phyloP scores from a whole-genome alignment of 1,140 invertebrate species.

The Halyomorpha halys region DNA sequence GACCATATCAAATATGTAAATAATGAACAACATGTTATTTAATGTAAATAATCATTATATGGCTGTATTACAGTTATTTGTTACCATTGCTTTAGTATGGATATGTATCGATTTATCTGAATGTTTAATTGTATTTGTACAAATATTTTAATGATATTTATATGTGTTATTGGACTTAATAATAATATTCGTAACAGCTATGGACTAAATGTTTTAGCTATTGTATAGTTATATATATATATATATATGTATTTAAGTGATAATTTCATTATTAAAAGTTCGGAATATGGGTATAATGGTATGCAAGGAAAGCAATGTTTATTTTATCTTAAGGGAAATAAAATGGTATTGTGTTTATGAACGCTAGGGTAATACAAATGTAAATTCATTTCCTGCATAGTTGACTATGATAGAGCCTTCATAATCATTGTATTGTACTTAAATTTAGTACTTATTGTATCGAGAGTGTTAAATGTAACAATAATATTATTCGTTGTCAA shows the following conservation, averaged over 20 bases:
- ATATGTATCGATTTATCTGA: not conserved
- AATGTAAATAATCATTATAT: not conserved
- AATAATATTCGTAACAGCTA: not conserved
- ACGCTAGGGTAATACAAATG: too few species aligned
- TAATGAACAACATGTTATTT: too few species aligned
- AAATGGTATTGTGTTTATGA: too few species aligned
- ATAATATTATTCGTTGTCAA: too few species aligned
- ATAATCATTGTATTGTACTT: too few species aligned
- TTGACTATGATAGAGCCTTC: too few species aligned
- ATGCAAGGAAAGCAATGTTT: not conserved
- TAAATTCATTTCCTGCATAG: too few species aligned
- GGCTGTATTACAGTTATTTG: not conserved
- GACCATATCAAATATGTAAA: too few species aligned
- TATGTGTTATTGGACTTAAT: not conserved
- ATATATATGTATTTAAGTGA: conserved; percentile 1
- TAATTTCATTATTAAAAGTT: conserved; percentile 3
- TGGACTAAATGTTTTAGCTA: not conserved
- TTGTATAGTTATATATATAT: not conserved
- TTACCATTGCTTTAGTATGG: not conserved
- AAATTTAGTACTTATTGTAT: too few species aligned
- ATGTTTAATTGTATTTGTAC: not conserved
- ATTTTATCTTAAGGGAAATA: not conserved
- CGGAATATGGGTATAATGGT: conserved; percentile 9
- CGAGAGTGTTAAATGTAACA: too few species aligned
- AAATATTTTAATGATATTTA: not conserved